These are phyloP conservation scores for Cryptosula pallasiana DNA, from an alignment of 2,888 invertebrate genomes.

Conservation along the genomic window DNA sequence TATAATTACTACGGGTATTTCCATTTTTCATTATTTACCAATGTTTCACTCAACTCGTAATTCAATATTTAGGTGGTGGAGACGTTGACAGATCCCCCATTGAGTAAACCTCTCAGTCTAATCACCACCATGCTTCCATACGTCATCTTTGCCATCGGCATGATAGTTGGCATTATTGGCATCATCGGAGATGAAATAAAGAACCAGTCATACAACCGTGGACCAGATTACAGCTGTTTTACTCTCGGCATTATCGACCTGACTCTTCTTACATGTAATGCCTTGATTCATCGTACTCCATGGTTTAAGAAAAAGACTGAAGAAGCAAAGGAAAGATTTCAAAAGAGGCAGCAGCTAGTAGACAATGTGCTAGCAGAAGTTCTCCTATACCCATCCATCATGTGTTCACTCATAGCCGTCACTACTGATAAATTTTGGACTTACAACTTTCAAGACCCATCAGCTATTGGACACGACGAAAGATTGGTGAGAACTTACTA, in stretches of 20 bases:
- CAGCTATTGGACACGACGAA: not conserved
- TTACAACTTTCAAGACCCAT: not conserved
- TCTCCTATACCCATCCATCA: slow-evolving; percentile 28
- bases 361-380: slow-evolving; percentile 29
- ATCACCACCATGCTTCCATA: slow-evolving; percentile 16
- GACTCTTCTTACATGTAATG: not conserved
- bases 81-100: not conserved
- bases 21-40: no score
- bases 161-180: not conserved
- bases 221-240: slow-evolving; percentile 2
- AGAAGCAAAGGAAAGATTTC: not conserved
- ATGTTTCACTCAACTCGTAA: no score
- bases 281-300: not conserved
- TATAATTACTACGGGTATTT: no score
- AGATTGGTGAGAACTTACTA: not conserved
- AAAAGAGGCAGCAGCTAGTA: slow-evolving; percentile 29
- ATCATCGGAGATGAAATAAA: not conserved
- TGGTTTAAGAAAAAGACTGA: slow-evolving; percentile 21
- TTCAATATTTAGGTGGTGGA: slow-evolving; percentile 6
- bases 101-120: not conserved
- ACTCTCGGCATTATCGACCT: not conserved
- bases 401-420: slow-evolving; percentile 27
- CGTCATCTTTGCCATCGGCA: not conserved
- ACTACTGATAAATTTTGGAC: slow-evolving; percentile 28
- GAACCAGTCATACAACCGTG: not conserved